Percentiles rank a stretch among this genome's conserved stretches.
phyloP scores from a whole-genome alignment of 2,113 vertebrate species.

The Entelurus aequoreus region DNA sequence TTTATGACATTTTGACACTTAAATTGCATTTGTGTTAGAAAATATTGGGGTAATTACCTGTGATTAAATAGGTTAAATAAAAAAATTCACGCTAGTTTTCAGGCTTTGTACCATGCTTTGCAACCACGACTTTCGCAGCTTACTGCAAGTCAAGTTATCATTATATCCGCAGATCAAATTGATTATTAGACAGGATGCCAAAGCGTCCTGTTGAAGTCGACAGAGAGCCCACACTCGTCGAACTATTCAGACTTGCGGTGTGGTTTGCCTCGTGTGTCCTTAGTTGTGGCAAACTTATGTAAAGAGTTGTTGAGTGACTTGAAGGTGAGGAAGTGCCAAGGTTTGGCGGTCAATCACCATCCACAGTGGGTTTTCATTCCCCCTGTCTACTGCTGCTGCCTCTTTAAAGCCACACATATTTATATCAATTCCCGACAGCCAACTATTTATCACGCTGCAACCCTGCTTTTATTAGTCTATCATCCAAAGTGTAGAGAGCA shows the following conservation, averaged over 20 bases:
- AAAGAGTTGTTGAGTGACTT: constrained; percentile 15
- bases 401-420: constrained; percentile 39
- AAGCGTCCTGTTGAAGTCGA: no score
- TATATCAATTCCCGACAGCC: constrained; percentile 37
- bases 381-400: constrained; percentile 21
- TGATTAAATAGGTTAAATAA: no score
- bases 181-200: no score
- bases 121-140: no score
- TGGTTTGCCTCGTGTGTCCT: constrained; percentile 4
- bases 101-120: no score
- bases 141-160: no score
- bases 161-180: no score
- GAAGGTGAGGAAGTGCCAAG: constrained; percentile 32
- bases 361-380: constrained; percentile 31
- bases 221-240: neutral
- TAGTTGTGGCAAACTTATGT: constrained; percentile 3
- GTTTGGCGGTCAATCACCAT: constrained; percentile 31
- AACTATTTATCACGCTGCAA: constrained; percentile 38
- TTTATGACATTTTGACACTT: no score
- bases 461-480: constrained; percentile 46
- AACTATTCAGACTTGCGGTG: neutral
- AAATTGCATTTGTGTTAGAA: no score
- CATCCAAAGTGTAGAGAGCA: constrained; percentile 20
- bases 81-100: no score
- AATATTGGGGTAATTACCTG: no score